A percentile compares a stretch with the other conserved stretches of the same genome.
These are phyloP conservation scores for Drosophila virilis DNA, from an alignment of 1,140 invertebrate species.

Conservation along the genomic window DNA sequence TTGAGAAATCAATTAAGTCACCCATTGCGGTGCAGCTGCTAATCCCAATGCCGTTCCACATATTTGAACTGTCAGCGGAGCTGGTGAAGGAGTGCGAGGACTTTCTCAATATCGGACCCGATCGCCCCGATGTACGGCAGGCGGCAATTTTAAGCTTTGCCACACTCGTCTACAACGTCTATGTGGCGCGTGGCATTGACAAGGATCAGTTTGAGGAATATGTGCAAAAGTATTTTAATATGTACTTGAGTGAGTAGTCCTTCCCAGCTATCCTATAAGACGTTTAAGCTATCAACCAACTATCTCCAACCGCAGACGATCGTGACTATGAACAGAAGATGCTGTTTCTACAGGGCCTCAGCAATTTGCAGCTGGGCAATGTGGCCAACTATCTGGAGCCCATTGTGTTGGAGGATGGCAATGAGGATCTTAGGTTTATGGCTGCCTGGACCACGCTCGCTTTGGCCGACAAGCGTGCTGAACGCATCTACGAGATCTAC, in stretches of 20 bases:
- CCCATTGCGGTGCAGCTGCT: slow-evolving; percentile 86
- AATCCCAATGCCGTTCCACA: slow-evolving; percentile 86
- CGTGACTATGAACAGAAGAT: slow-evolving; percentile 88
- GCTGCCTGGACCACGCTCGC: slow-evolving; percentile 87
- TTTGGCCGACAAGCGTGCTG: slow-evolving; percentile 85
- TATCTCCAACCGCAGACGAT: slow-evolving; percentile 84
- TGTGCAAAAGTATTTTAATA: slow-evolving; percentile 87
- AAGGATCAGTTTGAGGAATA: slow-evolving; percentile 89
- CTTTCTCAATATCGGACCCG: slow-evolving; percentile 85
- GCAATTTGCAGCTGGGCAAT: slow-evolving; percentile 87
- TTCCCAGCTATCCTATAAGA: neutral
- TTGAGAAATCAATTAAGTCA: slow-evolving; percentile 86
- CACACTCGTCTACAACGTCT: slow-evolving; percentile 88
- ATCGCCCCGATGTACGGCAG: slow-evolving; percentile 86
- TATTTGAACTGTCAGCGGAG: slow-evolving; percentile 86
- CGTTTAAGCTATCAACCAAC: neutral
- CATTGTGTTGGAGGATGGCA: slow-evolving; percentile 85
- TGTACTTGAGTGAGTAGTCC: slow-evolving; percentile 71
- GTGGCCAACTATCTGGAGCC: slow-evolving; percentile 87
- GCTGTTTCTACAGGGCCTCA: slow-evolving; percentile 89
- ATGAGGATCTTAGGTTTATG: slow-evolving; percentile 86
- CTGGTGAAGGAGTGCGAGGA: slow-evolving; percentile 85
- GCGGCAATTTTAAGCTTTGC: slow-evolving; percentile 89
- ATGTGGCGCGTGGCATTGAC: slow-evolving; percentile 85
- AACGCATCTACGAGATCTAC: slow-evolving; percentile 87